These are phyloP conservation scores for Ectemnius continuus DNA, from an alignment of 2,888 invertebrate genomes.

Conservation along the genomic window DNA sequence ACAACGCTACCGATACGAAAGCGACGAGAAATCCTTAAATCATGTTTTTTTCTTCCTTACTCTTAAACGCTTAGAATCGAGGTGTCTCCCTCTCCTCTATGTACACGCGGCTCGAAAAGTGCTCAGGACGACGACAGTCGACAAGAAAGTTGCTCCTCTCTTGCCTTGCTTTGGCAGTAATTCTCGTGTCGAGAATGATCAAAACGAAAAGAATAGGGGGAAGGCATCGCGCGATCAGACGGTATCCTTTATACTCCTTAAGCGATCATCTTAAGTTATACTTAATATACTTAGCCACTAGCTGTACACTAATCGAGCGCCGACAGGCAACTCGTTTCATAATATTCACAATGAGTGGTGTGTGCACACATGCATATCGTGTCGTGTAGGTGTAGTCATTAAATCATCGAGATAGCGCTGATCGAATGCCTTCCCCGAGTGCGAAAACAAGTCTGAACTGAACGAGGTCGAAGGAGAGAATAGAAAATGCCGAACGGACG, in stretches of 20 bases:
- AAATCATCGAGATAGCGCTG: background rate
- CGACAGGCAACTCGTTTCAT: no score
- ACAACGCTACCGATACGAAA: constrained; percentile 58
- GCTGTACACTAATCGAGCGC: no score
- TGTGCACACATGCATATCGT: background rate
- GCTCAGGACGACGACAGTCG: constrained; percentile 25
- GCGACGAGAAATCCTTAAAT: constrained; percentile 50
- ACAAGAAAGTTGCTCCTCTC: constrained; percentile 34
- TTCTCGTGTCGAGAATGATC: background rate
- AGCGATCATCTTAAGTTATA: no score
- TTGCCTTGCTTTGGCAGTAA: constrained; percentile 21
- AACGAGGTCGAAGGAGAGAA: background rate
- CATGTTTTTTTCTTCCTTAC: background rate
- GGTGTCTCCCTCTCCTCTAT: constrained; percentile 7
- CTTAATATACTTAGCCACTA: no score
- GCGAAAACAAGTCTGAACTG: background rate
- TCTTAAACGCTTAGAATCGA: constrained; percentile 12
- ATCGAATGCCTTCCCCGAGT: background rate
- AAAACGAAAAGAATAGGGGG: background rate
- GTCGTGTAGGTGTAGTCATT: constrained; percentile 4
- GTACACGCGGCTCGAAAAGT: constrained; percentile 39
- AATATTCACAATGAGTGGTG: no score
- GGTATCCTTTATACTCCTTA: no score
- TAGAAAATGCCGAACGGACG: background rate
- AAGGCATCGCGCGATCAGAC: no score